These are phyloP conservation scores for Chunga burmeisteri DNA, from an alignment of 2,113 vertebrate species.

Conservation along the genomic window DNA sequence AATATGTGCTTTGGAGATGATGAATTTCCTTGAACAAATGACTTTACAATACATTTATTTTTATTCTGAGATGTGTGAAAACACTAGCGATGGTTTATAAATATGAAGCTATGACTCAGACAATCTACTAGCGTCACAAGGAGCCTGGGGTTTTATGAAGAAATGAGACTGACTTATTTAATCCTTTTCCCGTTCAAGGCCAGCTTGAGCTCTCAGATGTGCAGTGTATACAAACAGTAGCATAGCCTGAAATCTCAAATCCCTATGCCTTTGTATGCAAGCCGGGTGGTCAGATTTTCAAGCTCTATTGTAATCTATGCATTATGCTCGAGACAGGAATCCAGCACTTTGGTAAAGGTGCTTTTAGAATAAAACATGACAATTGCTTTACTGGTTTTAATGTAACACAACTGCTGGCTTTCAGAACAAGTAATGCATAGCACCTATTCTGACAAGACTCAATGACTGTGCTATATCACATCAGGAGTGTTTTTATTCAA, in stretches of 20 bases:
- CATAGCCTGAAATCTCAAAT: background rate
- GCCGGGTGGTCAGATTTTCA: background rate
- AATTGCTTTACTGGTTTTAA: background rate
- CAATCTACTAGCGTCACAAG: background rate
- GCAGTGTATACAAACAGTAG: background rate
- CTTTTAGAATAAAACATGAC: background rate
- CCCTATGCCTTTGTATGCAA: background rate
- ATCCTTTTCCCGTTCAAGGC: constrained; percentile 20
- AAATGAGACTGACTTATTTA: background rate
- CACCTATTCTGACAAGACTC: background rate
- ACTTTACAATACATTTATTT: background rate
- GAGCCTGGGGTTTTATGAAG: constrained; percentile 1
- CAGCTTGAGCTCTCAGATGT: background rate
- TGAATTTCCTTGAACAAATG: constrained; percentile 7
- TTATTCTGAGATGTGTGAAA: constrained; percentile 40
- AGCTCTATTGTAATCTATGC: background rate
- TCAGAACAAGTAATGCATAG: background rate
- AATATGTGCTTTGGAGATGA: background rate
- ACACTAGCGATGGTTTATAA: background rate
- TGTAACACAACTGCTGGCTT: background rate
- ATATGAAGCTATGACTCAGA: constrained; percentile 28
- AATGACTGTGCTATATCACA: background rate
- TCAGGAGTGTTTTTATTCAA: background rate
- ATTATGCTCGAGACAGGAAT: background rate
- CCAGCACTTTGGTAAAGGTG: background rate